A percentile compares a stretch with the other conserved stretches of the same genome.
These are phyloP conservation scores for Kryptolebias ocellatus DNA, from an alignment of 2,797 vertebrate genomes.

Conservation along the genomic window DNA sequence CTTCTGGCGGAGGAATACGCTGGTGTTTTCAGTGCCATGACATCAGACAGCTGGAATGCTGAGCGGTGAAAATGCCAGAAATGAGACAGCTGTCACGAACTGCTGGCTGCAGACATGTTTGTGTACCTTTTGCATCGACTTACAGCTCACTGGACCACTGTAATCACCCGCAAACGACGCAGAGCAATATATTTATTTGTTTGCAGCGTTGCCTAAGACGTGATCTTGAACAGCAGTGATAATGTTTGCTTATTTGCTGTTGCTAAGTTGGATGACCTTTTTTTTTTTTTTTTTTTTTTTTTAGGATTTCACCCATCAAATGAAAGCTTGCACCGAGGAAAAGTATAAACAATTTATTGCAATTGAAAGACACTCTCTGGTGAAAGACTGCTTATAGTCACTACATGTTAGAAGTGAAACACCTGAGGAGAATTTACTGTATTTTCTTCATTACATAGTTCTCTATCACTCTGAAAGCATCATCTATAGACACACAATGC, in stretches of 20 bases:
- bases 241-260: neutral
- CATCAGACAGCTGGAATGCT: conserved; percentile 94
- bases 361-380: conserved; percentile 63
- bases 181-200: conserved; percentile 11
- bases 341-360: conserved; percentile 51
- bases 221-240: conserved; percentile 1
- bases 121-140: conserved; percentile 56
- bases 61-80: conserved; percentile 84
- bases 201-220: neutral
- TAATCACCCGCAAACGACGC: conserved; percentile 10
- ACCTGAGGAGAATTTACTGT: neutral
- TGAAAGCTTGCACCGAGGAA: neutral
- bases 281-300: too few species aligned
- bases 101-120: conserved; percentile 52
- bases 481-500: conserved; percentile 18
- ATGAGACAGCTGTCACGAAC: conserved; percentile 74
- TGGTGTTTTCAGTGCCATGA: conserved; percentile 81
- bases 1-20: conserved; percentile 70
- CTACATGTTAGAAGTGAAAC: conserved; percentile 38
- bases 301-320: neutral
- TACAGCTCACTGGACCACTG: conserved; percentile 29
- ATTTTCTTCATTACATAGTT: conserved; percentile 11
- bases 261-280: too few species aligned
- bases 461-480: conserved; percentile 24
- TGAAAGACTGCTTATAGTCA: conserved; percentile 23